Evolutionary conservation across 2,113 vertebrate genomes (phyloP).

Genomic region (Chaetorhynchus papuensis): DNA sequence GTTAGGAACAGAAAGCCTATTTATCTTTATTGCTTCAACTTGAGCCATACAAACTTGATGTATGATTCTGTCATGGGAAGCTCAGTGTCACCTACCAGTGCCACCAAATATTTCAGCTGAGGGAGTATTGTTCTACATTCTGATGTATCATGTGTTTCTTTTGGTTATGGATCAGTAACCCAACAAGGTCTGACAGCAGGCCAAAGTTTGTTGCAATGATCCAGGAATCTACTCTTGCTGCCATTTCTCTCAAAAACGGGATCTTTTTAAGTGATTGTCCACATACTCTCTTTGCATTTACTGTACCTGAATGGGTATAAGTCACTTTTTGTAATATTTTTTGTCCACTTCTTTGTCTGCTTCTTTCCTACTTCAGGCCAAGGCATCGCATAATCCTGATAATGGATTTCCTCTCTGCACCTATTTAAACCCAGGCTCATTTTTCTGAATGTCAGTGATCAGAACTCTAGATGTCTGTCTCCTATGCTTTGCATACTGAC

Average conservation of each 20-base stretch:
- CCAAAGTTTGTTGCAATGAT: background rate
- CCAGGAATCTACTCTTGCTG: background rate
- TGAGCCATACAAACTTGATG: background rate
- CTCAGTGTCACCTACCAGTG: background rate
- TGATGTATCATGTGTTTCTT: background rate
- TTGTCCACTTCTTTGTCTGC: background rate
- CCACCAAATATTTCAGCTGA: background rate
- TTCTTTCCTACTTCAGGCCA: background rate
- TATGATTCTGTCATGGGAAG: background rate
- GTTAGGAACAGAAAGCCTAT: background rate
- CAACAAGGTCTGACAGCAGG: background rate
- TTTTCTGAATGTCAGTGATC: background rate
- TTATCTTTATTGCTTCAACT: slow-evolving; percentile 7
- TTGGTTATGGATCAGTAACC: background rate
- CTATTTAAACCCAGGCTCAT: background rate
- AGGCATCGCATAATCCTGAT: background rate
- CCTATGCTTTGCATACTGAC: background rate
- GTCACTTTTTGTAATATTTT: background rate
- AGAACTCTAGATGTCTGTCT: background rate
- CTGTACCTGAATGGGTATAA: background rate
- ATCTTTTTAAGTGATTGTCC: background rate
- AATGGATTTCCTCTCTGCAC: background rate
- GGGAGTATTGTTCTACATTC: background rate
- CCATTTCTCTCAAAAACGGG: background rate
- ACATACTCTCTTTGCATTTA: background rate